Evolutionary conservation across 2,797 vertebrate genomes (phyloP).

Genomic region (Mus spretus): DNA sequence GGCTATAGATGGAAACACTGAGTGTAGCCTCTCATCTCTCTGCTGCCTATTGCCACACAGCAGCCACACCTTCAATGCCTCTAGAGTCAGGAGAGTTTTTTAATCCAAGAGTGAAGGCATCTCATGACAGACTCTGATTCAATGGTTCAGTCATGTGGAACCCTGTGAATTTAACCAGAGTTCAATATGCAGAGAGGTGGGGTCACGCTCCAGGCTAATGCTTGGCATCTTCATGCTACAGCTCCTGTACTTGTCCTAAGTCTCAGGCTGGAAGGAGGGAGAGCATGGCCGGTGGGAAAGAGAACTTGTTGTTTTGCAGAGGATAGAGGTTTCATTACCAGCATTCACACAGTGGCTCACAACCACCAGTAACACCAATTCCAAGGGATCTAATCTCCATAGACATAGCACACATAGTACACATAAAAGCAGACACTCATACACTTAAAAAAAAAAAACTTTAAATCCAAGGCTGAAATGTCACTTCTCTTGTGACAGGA

Average conservation of each 20-base stretch:
- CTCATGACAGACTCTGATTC: neutral
- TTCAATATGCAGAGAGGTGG: neutral
- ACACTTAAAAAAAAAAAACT: neutral
- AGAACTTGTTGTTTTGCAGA: neutral
- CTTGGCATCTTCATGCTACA: no score
- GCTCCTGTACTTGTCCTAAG: neutral
- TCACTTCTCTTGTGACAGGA: neutral
- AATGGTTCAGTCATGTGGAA: rapidly evolving
- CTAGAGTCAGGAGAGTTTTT: neutral
- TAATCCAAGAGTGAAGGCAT: neutral
- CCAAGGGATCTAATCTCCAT: neutral
- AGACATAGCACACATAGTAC: neutral
- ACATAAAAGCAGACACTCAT: neutral
- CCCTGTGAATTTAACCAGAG: neutral
- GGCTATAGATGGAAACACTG: no score
- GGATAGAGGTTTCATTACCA: neutral
- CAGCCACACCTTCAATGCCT: neutral
- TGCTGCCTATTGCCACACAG: no score
- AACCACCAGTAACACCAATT: neutral
- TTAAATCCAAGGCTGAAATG: neutral
- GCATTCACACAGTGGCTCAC: neutral
- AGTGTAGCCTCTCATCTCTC: neutral
- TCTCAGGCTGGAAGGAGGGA: no score
- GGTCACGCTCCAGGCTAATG: neutral
- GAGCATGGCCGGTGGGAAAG: neutral